Conservation (phyloP, 2,888 invertebrate species). For the Noctua pronuba region DNA sequence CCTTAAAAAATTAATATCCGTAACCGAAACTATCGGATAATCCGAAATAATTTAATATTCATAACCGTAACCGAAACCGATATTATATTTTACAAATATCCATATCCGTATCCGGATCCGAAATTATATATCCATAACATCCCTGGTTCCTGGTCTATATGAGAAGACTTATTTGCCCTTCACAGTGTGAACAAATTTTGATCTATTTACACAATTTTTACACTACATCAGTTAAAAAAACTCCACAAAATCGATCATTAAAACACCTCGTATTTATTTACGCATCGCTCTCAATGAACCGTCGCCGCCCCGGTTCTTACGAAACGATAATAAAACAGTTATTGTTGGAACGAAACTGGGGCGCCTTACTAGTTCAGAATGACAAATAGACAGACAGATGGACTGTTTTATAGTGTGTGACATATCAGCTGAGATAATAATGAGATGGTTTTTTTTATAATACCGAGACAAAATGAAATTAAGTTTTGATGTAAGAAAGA, state of each 20-base stretch:
- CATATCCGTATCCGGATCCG: too few relatives aligned
- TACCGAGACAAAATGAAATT: not conserved
- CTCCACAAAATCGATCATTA: constrained; percentile 7
- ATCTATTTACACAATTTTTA: not conserved
- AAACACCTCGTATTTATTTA: constrained; percentile 45
- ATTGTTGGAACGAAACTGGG: constrained; percentile 65
- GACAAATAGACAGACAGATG: constrained; percentile 61
- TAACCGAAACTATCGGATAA: too few relatives aligned
- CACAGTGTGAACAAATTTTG: not conserved
- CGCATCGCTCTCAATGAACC: constrained; percentile 43
- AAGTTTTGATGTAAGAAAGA: not conserved
- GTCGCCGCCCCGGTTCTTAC: constrained; percentile 35
- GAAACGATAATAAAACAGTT: constrained; percentile 54
- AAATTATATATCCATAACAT: too few relatives aligned
- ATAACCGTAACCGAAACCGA: too few relatives aligned
- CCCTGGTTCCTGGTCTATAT: too few relatives aligned
- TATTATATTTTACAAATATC: too few relatives aligned
- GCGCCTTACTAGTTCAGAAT: constrained; percentile 48
- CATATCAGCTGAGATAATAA: constrained; percentile 27
- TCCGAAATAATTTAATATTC: too few relatives aligned
- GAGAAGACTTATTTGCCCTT: not conserved
- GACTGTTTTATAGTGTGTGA: constrained; percentile 55
- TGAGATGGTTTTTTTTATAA: not conserved
- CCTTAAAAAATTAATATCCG: too few relatives aligned
- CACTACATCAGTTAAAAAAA: not conserved